A percentile compares a stretch with the other conserved stretches of the same genome.
Conservation (phyloP, 1,140 invertebrate genomes). For the Episyrphus balteatus region DNA sequence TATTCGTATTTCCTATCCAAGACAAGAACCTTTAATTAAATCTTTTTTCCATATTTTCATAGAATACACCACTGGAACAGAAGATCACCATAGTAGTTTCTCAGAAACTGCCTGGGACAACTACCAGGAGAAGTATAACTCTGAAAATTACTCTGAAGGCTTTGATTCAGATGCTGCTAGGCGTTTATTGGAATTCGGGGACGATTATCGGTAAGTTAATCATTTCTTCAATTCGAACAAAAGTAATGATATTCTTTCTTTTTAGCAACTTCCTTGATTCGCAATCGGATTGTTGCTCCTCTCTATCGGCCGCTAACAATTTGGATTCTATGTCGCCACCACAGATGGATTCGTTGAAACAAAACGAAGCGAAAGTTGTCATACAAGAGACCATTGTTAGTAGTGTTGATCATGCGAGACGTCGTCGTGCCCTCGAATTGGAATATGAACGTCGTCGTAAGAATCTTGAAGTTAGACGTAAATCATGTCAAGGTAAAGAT, state of each 20-base stretch:
- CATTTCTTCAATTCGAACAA: conserved; percentile 1
- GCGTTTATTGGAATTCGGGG: conserved; percentile 73
- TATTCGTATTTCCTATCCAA: too few species aligned
- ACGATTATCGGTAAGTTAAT: conserved; percentile 68
- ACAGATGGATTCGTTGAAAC: conserved; percentile 33
- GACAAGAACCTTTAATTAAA: too few species aligned
- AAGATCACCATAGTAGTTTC: conserved; percentile 66
- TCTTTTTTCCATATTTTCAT: neutral
- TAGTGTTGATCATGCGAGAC: conserved; percentile 29
- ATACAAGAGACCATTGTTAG: conserved; percentile 31
- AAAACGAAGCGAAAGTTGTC: conserved; percentile 24
- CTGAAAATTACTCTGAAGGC: conserved; percentile 82
- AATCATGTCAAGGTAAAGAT: conserved; percentile 29
- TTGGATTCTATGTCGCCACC: conserved; percentile 45
- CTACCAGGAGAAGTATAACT: conserved; percentile 84
- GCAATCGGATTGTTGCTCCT: conserved; percentile 71
- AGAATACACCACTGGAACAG: conserved; percentile 38
- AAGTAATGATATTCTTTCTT: neutral
- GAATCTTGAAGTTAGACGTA: conserved; percentile 29
- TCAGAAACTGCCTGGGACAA: conserved; percentile 75
- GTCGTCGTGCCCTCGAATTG: conserved; percentile 29
- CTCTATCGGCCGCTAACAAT: conserved; percentile 54
- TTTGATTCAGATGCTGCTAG: conserved; percentile 74
- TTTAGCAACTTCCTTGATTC: conserved; percentile 60
- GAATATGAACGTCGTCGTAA: conserved; percentile 35